Evolutionary conservation across 1,140 invertebrate genomes (phyloP).

Genomic region (Meloidogyne exigua): DNA sequence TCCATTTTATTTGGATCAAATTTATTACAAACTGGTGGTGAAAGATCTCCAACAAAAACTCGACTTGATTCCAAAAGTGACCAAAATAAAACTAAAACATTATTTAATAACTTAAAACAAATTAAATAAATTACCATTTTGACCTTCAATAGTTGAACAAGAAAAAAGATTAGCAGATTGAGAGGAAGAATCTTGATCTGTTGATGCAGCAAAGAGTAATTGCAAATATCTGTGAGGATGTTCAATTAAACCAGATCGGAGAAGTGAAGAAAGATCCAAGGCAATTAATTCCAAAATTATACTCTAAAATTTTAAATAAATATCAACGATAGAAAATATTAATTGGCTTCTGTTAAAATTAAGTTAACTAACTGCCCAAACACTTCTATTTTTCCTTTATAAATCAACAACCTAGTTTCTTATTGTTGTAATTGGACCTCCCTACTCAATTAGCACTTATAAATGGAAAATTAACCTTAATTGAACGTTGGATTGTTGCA

Average conservation of each 20-base stretch:
- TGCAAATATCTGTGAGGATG: slow-evolving; percentile 33
- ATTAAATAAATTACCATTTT: slow-evolving; percentile 9
- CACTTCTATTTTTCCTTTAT: too few species aligned
- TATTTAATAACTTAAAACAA: slow-evolving; percentile 26
- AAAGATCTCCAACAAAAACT: slow-evolving; percentile 22
- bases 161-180: slow-evolving; percentile 3
- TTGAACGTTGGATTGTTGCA: slow-evolving; percentile 10
- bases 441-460: background rate
- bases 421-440: too few species aligned
- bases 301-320: slow-evolving; percentile 16
- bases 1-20: slow-evolving; percentile 38
- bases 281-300: slow-evolving; percentile 43
- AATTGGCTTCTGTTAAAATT: too few species aligned
- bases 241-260: slow-evolving; percentile 33
- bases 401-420: too few species aligned
- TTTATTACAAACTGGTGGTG: slow-evolving; percentile 30
- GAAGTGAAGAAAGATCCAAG: slow-evolving; percentile 35
- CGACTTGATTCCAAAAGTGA: slow-evolving; percentile 35
- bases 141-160: background rate
- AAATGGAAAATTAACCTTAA: background rate
- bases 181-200: background rate
- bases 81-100: slow-evolving; percentile 34
- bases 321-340: too few species aligned
- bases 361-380: too few species aligned
- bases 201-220: background rate